Evolutionary conservation across 2,888 invertebrate species (phyloP), one percentile per base, ranked within the genome.

Genomic region (Idaea biselata): DNA sequence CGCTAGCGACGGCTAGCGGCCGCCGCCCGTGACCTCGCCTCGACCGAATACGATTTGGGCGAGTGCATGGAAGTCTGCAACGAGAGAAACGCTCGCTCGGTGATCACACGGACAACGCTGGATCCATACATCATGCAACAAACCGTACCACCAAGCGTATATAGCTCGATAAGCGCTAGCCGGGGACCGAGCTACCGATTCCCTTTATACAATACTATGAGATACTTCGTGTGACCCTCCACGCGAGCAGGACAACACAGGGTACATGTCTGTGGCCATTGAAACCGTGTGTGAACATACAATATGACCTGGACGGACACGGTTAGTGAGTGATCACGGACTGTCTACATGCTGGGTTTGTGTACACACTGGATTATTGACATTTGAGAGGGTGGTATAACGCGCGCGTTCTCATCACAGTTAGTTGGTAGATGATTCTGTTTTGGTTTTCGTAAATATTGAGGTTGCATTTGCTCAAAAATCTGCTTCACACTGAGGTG

Each of bases 51-150:
- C 94, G 93, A 94, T 93, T 93, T 94, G 94, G 94, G 95, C 95
- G 94, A 95, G 94, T 91, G 94, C 94, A 93, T 94, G 95, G 95
- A 95, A 95, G 95, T 95, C 95, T 95, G 95, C 93, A 95, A 95
- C n/a, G 94, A 89, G 86, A 91, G 86, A 90, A 89, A 86, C 79
- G 81, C 84, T 81, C 80, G 80, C 81, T 85, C 84, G 81, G 83
- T 56, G 17, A 56, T 18, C 56, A 17, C 66, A 69, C 63, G 69
- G 64, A 63, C 54, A 60, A 59, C 54, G 44, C 18, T 62, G 55
- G 55, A 18, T 5, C 58, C 60, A 60, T 58, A 54, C 62, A 18
- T 74, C 83, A 81, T 81, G 83, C 83, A 79, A 44, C 14, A 44
- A 67, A 75, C 74, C 70, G 71, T 74, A 68, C 69, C 73, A 73